Conservation (phyloP, 2,888 invertebrate species). For the Tigriopus californicus region DNA sequence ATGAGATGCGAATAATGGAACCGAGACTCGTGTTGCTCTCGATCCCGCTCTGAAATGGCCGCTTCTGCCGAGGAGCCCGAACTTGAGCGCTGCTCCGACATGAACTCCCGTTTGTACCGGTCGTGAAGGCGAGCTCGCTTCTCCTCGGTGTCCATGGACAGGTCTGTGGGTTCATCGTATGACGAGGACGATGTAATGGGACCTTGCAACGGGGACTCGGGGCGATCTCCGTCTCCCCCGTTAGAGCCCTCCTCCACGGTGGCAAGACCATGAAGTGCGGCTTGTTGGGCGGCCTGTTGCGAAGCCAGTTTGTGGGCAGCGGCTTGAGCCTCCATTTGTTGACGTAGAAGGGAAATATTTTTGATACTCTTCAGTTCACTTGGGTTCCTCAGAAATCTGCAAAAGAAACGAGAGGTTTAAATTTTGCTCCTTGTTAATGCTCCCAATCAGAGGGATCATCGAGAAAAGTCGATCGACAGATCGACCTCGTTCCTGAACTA, state of each 20-base stretch:
- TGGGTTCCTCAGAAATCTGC: constrained; percentile 74
- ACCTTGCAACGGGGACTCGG: background rate
- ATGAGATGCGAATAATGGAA: constrained; percentile 14
- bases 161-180: constrained; percentile 14
- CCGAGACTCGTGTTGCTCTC: background rate
- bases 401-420: no score
- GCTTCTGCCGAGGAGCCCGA: background rate
- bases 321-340: constrained; percentile 16
- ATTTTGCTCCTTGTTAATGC: no score
- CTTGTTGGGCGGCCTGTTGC: background rate
- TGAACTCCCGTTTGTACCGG: background rate
- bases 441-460: background rate
- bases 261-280: background rate
- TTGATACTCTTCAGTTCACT: constrained; percentile 83
- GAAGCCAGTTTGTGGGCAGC: constrained; percentile 11
- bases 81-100: background rate
- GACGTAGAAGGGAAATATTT: constrained; percentile 62
- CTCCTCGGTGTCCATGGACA: constrained; percentile 12
- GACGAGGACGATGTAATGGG: background rate
- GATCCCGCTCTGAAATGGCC: background rate
- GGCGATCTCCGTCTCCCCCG: background rate
- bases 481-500: no score
- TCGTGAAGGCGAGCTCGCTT: background rate
- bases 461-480: background rate
- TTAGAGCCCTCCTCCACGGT: background rate